Percentiles rank a stretch among this genome's conserved stretches.
Evolutionary conservation across 2,797 vertebrate genomes (phyloP).

Genomic region (Sebastes goodei): DNA sequence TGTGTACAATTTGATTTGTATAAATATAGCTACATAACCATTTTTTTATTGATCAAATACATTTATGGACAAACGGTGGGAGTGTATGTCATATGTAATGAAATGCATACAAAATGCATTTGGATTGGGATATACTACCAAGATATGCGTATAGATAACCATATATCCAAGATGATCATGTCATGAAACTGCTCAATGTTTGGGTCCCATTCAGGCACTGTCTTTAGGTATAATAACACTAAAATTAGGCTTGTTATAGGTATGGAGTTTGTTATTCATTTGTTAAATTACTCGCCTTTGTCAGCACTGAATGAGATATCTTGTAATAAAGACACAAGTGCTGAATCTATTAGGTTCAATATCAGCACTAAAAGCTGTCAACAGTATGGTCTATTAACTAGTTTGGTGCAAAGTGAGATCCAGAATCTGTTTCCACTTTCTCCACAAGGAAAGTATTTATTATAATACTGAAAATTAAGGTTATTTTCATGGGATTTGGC

Average conservation of each 20-base stretch:
- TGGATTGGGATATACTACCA: no score
- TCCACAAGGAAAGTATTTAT: not conserved
- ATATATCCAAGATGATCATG: no score
- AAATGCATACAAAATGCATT: no score
- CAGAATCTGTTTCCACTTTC: not conserved
- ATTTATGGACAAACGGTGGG: no score
- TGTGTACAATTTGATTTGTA: no score
- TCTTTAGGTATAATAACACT: not conserved
- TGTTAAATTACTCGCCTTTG: not conserved
- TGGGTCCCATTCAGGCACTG: no score
- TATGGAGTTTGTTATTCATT: not conserved
- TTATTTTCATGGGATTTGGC: not conserved
- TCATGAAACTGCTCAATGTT: no score
- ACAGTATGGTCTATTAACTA: not conserved
- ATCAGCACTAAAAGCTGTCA: conserved; percentile 14
- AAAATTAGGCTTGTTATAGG: not conserved
- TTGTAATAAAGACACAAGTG: not conserved
- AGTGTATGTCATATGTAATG: no score
- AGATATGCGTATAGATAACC: no score
- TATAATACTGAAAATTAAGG: not conserved
- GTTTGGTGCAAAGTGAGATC: not conserved
- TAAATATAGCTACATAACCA: no score
- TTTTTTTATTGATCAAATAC: no score
- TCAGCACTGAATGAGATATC: not conserved
- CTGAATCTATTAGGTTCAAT: conserved; percentile 13